Conservation (phyloP, 1,140 invertebrate genomes). For the Octopus sinensis region DNA sequence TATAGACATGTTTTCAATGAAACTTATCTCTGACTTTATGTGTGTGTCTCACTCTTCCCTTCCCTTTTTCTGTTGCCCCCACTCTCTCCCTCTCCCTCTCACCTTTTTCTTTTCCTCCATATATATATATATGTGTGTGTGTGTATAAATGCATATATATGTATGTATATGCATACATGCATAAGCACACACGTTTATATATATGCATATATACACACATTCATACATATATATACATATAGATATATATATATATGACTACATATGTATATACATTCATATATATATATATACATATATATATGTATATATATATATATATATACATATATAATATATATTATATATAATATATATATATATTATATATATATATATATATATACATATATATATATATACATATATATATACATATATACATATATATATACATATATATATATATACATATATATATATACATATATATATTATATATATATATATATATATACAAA, state of each 20-base stretch:
- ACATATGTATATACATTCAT: neutral
- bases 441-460: neutral
- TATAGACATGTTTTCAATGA: too few relatives aligned
- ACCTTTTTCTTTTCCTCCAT: too few relatives aligned
- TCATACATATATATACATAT: neutral
- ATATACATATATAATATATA: too few relatives aligned
- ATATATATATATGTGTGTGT: too few relatives aligned
- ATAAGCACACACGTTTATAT: neutral
- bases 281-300: neutral
- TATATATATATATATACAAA: neutral
- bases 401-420: constrained; percentile 4
- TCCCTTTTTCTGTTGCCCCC: too few relatives aligned
- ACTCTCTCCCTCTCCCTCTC: too few relatives aligned
- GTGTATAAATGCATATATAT: too few relatives aligned
- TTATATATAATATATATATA: too few relatives aligned
- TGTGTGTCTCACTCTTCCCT: too few relatives aligned
- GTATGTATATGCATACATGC: too few relatives aligned
- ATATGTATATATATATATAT: neutral
- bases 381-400: neutral
- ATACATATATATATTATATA: neutral
- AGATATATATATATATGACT: neutral
- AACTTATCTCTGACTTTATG: too few relatives aligned
- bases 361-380: neutral
- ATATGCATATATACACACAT: neutral
- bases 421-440: neutral